Conservation (phyloP, 2,888 invertebrate species). For the Molanna angustata region DNA sequence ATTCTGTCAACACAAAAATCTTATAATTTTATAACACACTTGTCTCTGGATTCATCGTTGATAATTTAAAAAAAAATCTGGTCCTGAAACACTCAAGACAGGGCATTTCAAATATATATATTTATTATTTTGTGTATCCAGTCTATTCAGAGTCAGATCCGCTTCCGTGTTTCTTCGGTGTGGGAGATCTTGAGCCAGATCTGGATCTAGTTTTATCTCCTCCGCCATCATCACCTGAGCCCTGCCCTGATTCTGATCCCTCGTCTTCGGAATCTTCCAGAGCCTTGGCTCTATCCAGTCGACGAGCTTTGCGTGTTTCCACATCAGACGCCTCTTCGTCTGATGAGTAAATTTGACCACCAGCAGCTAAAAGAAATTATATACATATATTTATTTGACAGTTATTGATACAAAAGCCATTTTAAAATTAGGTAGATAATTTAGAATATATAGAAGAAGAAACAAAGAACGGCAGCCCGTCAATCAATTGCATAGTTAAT, state of each 20-base stretch:
- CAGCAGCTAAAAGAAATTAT: too few relatives aligned
- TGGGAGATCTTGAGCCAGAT: conserved; percentile 19
- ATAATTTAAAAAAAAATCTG: too few relatives aligned
- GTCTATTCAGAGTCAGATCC: conserved; percentile 25
- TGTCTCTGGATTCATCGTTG: too few relatives aligned
- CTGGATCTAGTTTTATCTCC: conserved; percentile 35
- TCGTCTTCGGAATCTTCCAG: conserved; percentile 77
- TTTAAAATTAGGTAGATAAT: too few relatives aligned
- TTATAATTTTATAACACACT: too few relatives aligned
- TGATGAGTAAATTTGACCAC: conserved; percentile 80
- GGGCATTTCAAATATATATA: too few relatives aligned
- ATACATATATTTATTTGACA: too few relatives aligned
- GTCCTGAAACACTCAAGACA: too few relatives aligned
- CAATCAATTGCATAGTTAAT: too few relatives aligned
- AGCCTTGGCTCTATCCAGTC: conserved; percentile 72
- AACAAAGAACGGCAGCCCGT: too few relatives aligned
- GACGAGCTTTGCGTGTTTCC: conserved; percentile 69
- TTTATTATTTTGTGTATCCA: background rate
- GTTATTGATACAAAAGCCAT: too few relatives aligned
- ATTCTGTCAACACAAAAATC: background rate
- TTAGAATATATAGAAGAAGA: too few relatives aligned
- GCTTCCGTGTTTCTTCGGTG: conserved; percentile 14
- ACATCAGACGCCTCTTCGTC: conserved; percentile 85
- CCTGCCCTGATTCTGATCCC: conserved; percentile 34
- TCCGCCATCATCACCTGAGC: conserved; percentile 41